These are phyloP conservation scores for Nephrotoma flavescens DNA, from an alignment of 2,888 invertebrate genomes.

Conservation along the genomic window DNA sequence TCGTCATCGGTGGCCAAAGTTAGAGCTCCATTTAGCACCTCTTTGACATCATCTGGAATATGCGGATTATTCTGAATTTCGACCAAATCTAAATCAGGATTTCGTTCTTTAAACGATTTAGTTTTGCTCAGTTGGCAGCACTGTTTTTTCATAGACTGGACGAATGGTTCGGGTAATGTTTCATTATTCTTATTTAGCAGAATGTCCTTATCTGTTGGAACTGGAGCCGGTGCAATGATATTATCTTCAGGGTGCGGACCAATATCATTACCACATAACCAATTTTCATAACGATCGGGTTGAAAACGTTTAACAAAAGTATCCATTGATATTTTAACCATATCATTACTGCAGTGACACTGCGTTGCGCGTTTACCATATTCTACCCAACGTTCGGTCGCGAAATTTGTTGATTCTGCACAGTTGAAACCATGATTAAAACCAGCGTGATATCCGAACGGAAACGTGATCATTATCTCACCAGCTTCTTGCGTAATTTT, in stretches of 20 bases:
- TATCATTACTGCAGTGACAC: slow-evolving; percentile 80
- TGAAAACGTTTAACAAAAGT: slow-evolving; percentile 92
- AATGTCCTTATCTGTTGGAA: slow-evolving; percentile 66
- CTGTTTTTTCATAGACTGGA: slow-evolving; percentile 31
- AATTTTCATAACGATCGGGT: slow-evolving; percentile 73
- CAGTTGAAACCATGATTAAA: slow-evolving; percentile 99
- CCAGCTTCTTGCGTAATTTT: slow-evolving; percentile 94
- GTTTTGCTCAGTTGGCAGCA: slow-evolving; percentile 28
- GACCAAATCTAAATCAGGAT: slow-evolving; percentile 32
- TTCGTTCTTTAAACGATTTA: slow-evolving; percentile 31
- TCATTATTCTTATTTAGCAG: slow-evolving; percentile 54
- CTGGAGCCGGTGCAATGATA: slow-evolving; percentile 56
- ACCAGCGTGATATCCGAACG: slow-evolving; percentile 95
- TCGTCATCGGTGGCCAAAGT: slow-evolving; percentile 25
- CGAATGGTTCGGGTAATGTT: slow-evolving; percentile 18
- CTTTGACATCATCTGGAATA: slow-evolving; percentile 31
- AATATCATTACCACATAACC: slow-evolving; percentile 80
- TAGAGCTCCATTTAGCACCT: slow-evolving; percentile 28
- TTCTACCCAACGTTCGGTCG: slow-evolving; percentile 93
- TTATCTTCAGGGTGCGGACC: slow-evolving; percentile 88
- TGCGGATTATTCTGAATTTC: slow-evolving; percentile 32
- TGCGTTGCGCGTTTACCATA: slow-evolving; percentile 87
- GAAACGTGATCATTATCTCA: slow-evolving; percentile 99
- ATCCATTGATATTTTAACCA: slow-evolving; percentile 98
- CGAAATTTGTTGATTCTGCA: slow-evolving; percentile 99